Evolutionary conservation across 2,113 vertebrate genomes (phyloP).

Genomic region (Stegastes partitus): DNA sequence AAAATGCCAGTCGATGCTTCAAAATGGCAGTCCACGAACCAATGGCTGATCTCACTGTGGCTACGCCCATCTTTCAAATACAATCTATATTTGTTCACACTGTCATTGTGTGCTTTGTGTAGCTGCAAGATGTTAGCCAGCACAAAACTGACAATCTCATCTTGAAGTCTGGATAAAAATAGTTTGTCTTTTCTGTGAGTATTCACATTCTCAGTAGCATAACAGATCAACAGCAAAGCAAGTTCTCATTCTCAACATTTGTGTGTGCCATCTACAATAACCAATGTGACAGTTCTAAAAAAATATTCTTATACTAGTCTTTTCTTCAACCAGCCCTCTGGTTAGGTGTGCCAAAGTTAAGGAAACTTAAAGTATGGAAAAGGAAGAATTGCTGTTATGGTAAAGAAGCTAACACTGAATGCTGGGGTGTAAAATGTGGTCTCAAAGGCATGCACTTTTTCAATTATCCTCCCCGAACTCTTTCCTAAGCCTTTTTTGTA

Average conservation of each 20-base stretch:
- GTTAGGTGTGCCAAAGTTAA: neutral
- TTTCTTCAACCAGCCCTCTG: neutral
- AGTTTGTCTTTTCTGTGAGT: neutral
- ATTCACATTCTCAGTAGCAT: too few species aligned
- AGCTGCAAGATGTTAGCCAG: slow-evolving; percentile 6
- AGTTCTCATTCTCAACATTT: neutral
- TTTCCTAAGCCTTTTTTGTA: neutral
- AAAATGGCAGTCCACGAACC: too few species aligned
- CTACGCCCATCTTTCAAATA: too few species aligned
- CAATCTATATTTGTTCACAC: neutral
- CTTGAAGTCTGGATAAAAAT: too few species aligned
- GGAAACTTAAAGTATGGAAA: neutral
- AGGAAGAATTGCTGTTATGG: neutral
- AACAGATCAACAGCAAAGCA: neutral
- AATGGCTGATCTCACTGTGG: too few species aligned
- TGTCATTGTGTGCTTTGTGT: neutral
- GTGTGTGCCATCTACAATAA: too few species aligned
- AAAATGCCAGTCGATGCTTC: too few species aligned
- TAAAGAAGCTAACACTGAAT: too few species aligned
- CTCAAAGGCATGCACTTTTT: neutral
- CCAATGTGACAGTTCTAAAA: too few species aligned
- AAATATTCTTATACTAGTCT: neutral
- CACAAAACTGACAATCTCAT: too few species aligned
- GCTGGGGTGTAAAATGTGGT: too few species aligned
- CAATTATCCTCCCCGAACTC: neutral